phyloP scores from a whole-genome alignment of 2,888 invertebrate genomes.

The Synanthedon tipuliformis region DNA sequence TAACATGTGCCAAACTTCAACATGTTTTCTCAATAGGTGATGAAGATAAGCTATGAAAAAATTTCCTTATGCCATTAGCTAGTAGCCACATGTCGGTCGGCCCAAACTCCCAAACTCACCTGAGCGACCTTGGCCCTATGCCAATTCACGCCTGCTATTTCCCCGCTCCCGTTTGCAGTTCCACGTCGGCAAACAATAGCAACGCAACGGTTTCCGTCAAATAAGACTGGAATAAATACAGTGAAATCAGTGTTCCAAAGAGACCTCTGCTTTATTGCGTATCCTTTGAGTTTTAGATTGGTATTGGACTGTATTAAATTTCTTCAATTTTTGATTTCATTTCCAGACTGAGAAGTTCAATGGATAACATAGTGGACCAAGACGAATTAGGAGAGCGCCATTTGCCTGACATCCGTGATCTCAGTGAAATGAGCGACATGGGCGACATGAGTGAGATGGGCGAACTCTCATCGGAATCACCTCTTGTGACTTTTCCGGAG shows the following conservation, averaged over 20 bases:
- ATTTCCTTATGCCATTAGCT: slow-evolving; percentile 8
- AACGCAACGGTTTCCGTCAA: slow-evolving; percentile 36
- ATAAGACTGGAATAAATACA: not conserved
- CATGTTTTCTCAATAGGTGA: slow-evolving; percentile 33
- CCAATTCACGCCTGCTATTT: slow-evolving; percentile 58
- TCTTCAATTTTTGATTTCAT: slow-evolving; percentile 7
- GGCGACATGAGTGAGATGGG: slow-evolving; percentile 64
- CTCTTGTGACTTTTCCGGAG: slow-evolving; percentile 85
- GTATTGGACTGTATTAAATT: not conserved
- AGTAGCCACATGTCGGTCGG: slow-evolving; percentile 23
- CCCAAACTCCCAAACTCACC: slow-evolving; percentile 60
- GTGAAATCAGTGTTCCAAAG: not conserved
- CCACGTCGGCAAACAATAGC: slow-evolving; percentile 61
- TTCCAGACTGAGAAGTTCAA: slow-evolving; percentile 76
- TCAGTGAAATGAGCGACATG: slow-evolving; percentile 59
- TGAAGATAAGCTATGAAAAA: slow-evolving; percentile 6
- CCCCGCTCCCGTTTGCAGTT: slow-evolving; percentile 57
- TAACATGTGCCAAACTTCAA: slow-evolving; percentile 26
- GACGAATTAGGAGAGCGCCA: slow-evolving; percentile 58
- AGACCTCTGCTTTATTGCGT: not conserved
- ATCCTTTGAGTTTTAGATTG: not conserved
- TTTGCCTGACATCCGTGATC: slow-evolving; percentile 58
- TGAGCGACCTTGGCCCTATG: slow-evolving; percentile 60
- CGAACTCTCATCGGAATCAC: slow-evolving; percentile 66
- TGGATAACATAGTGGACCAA: slow-evolving; percentile 84